Percentiles rank a stretch among this genome's conserved stretches.
These are phyloP conservation scores for Coenobita brevimanus DNA, from an alignment of 1,140 invertebrate genomes.

Conservation along the genomic window DNA sequence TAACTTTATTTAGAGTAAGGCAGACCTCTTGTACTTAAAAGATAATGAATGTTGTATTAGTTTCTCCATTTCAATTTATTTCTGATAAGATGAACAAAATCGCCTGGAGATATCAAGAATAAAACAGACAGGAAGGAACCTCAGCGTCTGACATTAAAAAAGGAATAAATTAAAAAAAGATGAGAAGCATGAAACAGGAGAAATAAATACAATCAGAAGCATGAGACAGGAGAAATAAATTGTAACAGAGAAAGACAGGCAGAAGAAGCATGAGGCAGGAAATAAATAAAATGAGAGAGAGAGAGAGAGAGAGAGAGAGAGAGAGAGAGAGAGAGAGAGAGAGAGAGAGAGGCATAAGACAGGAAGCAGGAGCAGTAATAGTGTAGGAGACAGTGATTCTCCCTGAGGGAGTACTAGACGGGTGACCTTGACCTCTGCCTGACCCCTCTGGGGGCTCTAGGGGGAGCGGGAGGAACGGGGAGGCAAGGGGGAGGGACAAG, in stretches of 20 bases:
- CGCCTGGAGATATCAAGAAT: no score
- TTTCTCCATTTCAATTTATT: no score
- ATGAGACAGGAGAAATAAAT: neutral
- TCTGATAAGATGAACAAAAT: no score
- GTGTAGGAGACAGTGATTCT: no score
- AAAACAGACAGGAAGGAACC: neutral
- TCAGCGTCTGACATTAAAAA: neutral
- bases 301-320: neutral
- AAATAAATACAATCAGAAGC: neutral
- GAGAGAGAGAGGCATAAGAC: no score
- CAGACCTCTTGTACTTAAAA: no score
- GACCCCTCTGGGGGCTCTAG: no score
- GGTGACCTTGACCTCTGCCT: no score
- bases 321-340: neutral
- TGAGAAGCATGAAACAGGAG: neutral
- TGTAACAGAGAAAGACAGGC: neutral
- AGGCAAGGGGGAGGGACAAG: neutral
- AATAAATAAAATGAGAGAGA: neutral
- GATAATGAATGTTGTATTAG: no score
- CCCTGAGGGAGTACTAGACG: no score
- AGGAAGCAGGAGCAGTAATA: no score
- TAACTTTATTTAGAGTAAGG: no score
- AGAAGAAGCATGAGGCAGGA: neutral
- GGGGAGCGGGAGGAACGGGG: neutral
- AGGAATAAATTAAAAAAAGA: neutral